Conservation (phyloP, 2,888 invertebrate species). For the Pollenia amentaria region DNA sequence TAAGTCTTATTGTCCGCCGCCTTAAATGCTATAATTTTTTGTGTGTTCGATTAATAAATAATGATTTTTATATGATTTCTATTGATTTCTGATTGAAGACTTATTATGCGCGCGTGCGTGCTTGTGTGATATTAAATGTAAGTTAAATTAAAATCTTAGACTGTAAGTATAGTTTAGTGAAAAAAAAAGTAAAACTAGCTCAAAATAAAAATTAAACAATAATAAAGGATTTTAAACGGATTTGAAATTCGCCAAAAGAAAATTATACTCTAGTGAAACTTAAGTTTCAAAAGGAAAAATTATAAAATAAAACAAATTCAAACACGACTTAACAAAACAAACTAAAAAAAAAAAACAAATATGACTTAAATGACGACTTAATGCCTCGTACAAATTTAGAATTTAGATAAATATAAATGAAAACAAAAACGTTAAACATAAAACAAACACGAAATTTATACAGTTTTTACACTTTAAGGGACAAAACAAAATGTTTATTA, state of each 20-base stretch:
- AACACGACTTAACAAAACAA: slow-evolving; percentile 69
- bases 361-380: slow-evolving; percentile 73
- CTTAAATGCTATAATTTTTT: slow-evolving; percentile 46
- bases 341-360: slow-evolving; percentile 50
- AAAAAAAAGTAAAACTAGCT: slow-evolving; percentile 65
- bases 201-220: slow-evolving; percentile 59
- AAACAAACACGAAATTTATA: slow-evolving; percentile 71
- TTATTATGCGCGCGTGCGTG: slow-evolving; percentile 77
- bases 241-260: slow-evolving; percentile 73
- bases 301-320: slow-evolving; percentile 49
- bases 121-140: slow-evolving; percentile 77
- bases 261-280: slow-evolving; percentile 62
- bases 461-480: slow-evolving; percentile 71
- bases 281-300: slow-evolving; percentile 41
- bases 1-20: slow-evolving; percentile 63
- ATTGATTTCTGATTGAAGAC: slow-evolving; percentile 74
- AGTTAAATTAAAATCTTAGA: slow-evolving; percentile 74
- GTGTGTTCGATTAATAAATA: slow-evolving; percentile 58
- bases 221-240: slow-evolving; percentile 78
- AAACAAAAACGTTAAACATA: slow-evolving; percentile 55
- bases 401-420: slow-evolving; percentile 69
- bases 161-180: slow-evolving; percentile 63
- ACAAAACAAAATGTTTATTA: slow-evolving; percentile 62
- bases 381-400: slow-evolving; percentile 74
- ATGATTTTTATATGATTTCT: slow-evolving; percentile 72